Evolutionary conservation across 2,888 invertebrate species (phyloP), one percentile per base, ranked within the genome.

Genomic region (Sclerodermus sp.): DNA sequence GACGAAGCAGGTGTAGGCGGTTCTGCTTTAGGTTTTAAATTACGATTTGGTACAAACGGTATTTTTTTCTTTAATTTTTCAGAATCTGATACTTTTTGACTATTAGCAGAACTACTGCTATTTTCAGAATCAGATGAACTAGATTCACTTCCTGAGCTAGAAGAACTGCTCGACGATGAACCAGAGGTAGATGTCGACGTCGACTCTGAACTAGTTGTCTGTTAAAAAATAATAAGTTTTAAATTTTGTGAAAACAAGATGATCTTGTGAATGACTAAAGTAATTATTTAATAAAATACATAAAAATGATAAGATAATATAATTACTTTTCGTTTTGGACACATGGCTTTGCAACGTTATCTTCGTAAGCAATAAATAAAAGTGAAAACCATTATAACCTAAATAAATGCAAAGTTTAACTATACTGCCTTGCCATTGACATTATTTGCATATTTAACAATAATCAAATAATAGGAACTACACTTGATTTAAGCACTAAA

Each of bases 171-270:
- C 1, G 77, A 74, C 2, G 77, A 76, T 1, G 77, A 75, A 18
- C 72, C 75, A 3, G 77, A 77, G 43, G 73, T 76, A 14, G 65
- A 70, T 12, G 73, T 62, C 10, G 76, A 70, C n/a, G 77, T 74
- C 4, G 77, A 77, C 55, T 77, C 77, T 1, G 77, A 77, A 51
- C 77, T 77, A 9, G 76, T 76, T 1, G 73, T 71, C 77, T 77
- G 32, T n/a, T 6, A n/a, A 49, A 23, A 16, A 9, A 36, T n/a
- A 49, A 53, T 31, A 15, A 16, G 31, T 6, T 34, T 51, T n/a
- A 18, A 5, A n/a, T 31, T 23, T 4, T 10, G 37, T n/a, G 6
- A 5, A 30, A 30, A 6, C 3, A 17, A 18, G 13, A 23, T 6
- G 32, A n/a, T 23, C 1, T 6, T 29, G n/a, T n/a, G n/a, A n/a